These are phyloP conservation scores for Catharus bicknelli DNA, from an alignment of 2,113 vertebrate genomes.

Conservation along the genomic window DNA sequence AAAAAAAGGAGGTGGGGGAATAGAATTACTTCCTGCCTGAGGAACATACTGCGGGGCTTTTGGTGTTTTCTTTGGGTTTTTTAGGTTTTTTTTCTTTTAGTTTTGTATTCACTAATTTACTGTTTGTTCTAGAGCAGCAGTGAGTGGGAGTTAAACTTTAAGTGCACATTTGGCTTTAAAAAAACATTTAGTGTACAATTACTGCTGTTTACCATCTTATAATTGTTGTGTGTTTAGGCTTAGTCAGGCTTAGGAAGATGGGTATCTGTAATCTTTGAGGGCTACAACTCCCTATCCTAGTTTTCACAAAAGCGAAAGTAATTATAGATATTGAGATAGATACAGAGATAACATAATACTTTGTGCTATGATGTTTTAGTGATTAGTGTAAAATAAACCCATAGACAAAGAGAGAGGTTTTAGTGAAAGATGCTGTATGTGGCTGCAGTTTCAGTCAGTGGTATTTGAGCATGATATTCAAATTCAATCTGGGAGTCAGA, in stretches of 20 bases:
- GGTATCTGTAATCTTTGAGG: constrained; percentile 68
- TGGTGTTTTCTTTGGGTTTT: background rate
- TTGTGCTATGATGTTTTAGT: constrained; percentile 10
- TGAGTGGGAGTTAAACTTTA: constrained; percentile 72
- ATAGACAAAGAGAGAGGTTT: background rate
- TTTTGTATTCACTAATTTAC: constrained; percentile 62
- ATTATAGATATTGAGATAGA: constrained; percentile 58
- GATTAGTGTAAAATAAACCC: constrained; percentile 16
- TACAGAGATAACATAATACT: constrained; percentile 30
- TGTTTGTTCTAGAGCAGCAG: constrained; percentile 72
- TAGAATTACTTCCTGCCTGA: constrained; percentile 5
- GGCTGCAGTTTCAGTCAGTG: background rate
- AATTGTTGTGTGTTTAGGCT: constrained; percentile 71
- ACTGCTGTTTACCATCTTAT: constrained; percentile 72
- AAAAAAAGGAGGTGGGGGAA: background rate
- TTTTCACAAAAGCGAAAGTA: constrained; percentile 62
- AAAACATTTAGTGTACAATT: constrained; percentile 75
- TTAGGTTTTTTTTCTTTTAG: background rate
- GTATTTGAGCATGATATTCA: background rate
- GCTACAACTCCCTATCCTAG: constrained; percentile 62
- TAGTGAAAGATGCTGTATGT: background rate
- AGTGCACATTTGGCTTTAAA: constrained; percentile 71
- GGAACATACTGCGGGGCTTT: background rate
- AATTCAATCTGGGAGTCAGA: background rate
- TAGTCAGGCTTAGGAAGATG: constrained; percentile 64